Evolutionary conservation across 1,140 invertebrate genomes (phyloP).

Genomic region (Xylocopa sonorina): DNA sequence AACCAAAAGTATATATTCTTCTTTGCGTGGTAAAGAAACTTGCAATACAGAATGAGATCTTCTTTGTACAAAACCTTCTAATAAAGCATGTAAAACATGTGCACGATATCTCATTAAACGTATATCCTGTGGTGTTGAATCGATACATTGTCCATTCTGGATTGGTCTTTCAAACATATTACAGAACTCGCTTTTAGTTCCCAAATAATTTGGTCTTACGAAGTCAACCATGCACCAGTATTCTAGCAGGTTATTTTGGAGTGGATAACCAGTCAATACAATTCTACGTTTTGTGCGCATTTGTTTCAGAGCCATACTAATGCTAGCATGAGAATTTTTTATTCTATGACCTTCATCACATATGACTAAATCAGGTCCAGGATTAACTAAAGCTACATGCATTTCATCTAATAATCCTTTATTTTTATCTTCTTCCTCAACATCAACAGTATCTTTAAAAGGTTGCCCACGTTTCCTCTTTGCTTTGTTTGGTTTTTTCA

Average conservation of each 20-base stretch:
- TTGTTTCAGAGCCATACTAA: constrained; percentile 95
- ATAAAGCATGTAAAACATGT: constrained; percentile 93
- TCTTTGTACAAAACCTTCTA: constrained; percentile 96
- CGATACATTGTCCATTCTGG: constrained; percentile 96
- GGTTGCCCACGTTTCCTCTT: constrained; percentile 79
- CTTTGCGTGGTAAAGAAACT: constrained; percentile 92
- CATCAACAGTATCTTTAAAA: constrained; percentile 79
- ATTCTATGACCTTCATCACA: constrained; percentile 98
- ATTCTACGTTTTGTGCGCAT: constrained; percentile 94
- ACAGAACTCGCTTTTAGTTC: constrained; percentile 95
- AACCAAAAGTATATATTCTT: constrained; percentile 95
- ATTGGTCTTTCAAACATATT: constrained; percentile 98
- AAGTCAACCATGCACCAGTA: constrained; percentile 99
- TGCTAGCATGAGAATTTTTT: constrained; percentile 97
- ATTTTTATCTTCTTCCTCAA: constrained; percentile 90
- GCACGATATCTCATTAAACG: constrained; percentile 94
- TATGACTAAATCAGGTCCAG: constrained; percentile 96
- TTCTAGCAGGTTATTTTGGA: constrained; percentile 98
- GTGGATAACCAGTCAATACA: constrained; percentile 96
- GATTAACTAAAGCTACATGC: constrained; percentile 92
- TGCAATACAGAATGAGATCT: constrained; percentile 94
- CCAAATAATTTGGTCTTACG: constrained; percentile 95
- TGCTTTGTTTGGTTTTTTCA: constrained; percentile 85
- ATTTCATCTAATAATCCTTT: constrained; percentile 94
- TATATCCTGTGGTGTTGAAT: constrained; percentile 95